Conservation (phyloP, 2,888 invertebrate species). For the Dendrolimus pini region DNA sequence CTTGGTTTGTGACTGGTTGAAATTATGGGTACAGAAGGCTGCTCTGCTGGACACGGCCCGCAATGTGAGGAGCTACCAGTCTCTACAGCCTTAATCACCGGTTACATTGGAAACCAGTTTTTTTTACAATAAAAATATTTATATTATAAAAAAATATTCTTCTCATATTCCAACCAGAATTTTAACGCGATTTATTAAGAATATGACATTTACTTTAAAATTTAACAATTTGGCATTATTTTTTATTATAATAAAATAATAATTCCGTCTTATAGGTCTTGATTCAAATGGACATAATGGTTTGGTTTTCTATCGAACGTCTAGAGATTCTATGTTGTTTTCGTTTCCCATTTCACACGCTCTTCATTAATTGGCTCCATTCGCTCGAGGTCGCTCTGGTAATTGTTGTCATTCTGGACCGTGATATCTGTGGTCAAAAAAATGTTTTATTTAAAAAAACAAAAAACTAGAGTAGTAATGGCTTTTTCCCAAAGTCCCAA, state of each 20-base stretch:
- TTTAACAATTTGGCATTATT: background rate
- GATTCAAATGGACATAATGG: background rate
- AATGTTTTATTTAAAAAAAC: background rate
- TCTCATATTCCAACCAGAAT: no score
- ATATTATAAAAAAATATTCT: no score
- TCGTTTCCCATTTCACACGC: conserved; percentile 43
- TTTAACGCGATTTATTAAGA: no score
- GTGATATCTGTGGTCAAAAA: conserved; percentile 29
- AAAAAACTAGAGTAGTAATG: background rate
- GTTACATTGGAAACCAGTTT: no score
- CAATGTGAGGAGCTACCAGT: no score
- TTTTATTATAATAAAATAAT: background rate
- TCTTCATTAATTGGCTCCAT: conserved; percentile 35
- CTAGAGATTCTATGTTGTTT: conserved; percentile 18
- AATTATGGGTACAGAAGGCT: no score
- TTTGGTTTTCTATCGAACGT: background rate
- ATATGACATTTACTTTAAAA: no score
- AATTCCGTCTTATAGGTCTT: background rate
- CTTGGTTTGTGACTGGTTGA: no score
- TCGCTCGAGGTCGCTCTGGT: conserved; percentile 47
- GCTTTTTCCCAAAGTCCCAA: no score
- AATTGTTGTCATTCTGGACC: conserved; percentile 28
- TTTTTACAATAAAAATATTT: no score
- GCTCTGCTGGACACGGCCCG: no score
- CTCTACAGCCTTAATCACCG: no score